A percentile compares a stretch with the other conserved stretches of the same genome.
These are phyloP conservation scores for Darevskia mixta DNA, from an alignment of 2,797 vertebrate genomes.

Conservation along the genomic window DNA sequence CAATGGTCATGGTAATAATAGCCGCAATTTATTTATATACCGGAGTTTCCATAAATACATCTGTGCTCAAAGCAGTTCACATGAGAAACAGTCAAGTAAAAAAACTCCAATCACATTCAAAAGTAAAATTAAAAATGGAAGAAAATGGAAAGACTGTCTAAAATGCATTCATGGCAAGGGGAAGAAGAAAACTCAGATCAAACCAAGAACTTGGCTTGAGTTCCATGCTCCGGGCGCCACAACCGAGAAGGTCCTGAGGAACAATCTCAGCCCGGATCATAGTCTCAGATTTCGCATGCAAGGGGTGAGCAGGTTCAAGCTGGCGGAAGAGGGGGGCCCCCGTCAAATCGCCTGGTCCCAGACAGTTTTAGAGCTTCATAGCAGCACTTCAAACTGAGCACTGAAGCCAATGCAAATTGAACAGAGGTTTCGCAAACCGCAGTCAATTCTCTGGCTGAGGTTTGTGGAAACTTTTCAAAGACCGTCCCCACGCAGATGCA, in stretches of 20 bases:
- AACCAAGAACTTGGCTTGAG: not conserved
- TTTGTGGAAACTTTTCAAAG: not conserved
- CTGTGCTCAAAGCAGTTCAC: too few relatives aligned
- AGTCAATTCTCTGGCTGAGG: not conserved
- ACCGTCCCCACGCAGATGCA: not conserved
- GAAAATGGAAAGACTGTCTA: not conserved
- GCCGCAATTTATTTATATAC: too few relatives aligned
- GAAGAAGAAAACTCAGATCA: not conserved
- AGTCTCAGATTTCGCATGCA: not conserved
- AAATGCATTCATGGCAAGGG: not conserved
- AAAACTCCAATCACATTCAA: not conserved
- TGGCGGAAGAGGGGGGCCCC: not conserved
- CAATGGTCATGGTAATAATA: too few relatives aligned
- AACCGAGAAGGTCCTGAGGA: not conserved
- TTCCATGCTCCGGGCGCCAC: not conserved
- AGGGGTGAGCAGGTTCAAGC: too few relatives aligned
- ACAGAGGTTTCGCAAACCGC: not conserved
- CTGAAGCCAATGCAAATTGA: not conserved
- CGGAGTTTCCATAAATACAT: too few relatives aligned
- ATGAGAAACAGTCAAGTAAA: too few relatives aligned
- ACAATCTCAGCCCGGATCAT: not conserved
- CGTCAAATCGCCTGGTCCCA: not conserved
- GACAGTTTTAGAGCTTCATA: not conserved
- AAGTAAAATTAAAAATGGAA: not conserved
- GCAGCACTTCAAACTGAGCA: not conserved